A percentile compares a stretch with the other conserved stretches of the same genome.
phyloP scores from a whole-genome alignment of 2,888 invertebrate genomes.

The Heteropelma amictum region DNA sequence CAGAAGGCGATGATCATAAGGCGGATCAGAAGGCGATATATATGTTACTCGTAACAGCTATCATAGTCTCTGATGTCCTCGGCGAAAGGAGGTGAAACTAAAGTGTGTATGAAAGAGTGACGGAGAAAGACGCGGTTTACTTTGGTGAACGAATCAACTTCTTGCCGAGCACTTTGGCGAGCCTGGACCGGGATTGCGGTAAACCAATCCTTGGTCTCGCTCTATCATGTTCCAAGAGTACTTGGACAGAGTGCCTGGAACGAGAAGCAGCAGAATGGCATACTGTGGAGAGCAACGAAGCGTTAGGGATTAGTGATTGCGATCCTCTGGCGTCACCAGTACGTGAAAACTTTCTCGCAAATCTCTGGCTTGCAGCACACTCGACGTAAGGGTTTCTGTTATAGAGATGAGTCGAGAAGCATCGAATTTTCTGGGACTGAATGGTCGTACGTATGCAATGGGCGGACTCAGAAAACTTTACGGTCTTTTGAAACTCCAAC shows the following conservation, averaged over 20 bases:
- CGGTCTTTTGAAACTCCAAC: neutral
- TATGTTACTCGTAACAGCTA: conserved; percentile 31
- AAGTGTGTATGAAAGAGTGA: neutral
- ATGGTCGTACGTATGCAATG: conserved; percentile 3
- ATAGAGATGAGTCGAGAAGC: neutral
- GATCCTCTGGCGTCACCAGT: conserved; percentile 28
- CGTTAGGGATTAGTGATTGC: conserved; percentile 40
- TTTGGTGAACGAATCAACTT: conserved; percentile 63
- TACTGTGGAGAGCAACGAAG: conserved; percentile 30
- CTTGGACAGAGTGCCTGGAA: neutral
- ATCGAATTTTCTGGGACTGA: conserved; percentile 4
- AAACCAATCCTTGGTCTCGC: conserved; percentile 36
- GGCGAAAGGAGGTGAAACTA: conserved; percentile 6
- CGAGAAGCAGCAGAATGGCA: conserved; percentile 23
- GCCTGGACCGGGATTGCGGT: conserved; percentile 57
- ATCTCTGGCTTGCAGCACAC: conserved; percentile 9
- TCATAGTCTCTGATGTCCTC: conserved; percentile 15
- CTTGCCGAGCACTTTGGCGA: conserved; percentile 63
- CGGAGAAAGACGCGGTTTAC: conserved; percentile 27
- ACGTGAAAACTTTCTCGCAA: conserved; percentile 15
- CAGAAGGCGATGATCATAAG: too few relatives aligned
- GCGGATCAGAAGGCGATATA: too few relatives aligned
- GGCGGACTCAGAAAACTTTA: conserved; percentile 5
- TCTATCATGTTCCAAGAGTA: conserved; percentile 7
- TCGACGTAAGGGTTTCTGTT: neutral